Conservation (phyloP, 2,113 vertebrate species). For the Callaeas wilsoni region DNA sequence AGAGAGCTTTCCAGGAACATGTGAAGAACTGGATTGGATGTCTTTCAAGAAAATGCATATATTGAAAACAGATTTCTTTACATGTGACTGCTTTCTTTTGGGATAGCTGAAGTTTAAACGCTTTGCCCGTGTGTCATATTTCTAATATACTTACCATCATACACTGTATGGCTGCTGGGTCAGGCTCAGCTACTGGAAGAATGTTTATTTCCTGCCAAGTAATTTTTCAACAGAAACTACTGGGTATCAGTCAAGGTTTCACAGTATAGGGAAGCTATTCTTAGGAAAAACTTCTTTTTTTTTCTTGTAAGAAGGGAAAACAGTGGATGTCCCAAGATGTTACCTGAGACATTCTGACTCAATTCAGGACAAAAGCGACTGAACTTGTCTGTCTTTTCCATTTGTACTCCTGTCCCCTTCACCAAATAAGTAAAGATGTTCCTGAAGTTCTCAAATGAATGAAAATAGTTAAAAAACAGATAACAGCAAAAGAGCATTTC, state of each 20-base stretch:
- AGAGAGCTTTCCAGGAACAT: slow-evolving; percentile 26
- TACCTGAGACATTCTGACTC: neutral
- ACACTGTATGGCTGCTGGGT: slow-evolving; percentile 31
- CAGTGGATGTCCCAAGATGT: neutral
- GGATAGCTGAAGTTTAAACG: slow-evolving; percentile 17
- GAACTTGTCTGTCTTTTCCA: neutral
- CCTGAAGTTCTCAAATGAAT: neutral
- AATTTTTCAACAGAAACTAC: slow-evolving; percentile 32
- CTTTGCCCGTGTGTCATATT: slow-evolving; percentile 45
- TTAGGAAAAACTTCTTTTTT: neutral
- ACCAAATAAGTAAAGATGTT: neutral
- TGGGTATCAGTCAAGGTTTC: slow-evolving; percentile 14
- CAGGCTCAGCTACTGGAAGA: slow-evolving; percentile 49
- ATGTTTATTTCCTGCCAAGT: slow-evolving; percentile 37
- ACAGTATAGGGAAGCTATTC: neutral
- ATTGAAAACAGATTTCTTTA: slow-evolving; percentile 47
- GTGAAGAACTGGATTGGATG: neutral
- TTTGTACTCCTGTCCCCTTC: neutral
- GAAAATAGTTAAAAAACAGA: neutral
- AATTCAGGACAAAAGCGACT: neutral
- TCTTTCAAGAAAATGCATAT: slow-evolving; percentile 41
- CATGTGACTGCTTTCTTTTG: slow-evolving; percentile 1
- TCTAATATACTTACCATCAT: slow-evolving; percentile 59
- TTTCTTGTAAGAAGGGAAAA: neutral
- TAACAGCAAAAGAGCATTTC: neutral